Evolutionary conservation across 2,113 vertebrate species (phyloP).

Genomic region (Ptilonorhynchus violaceus): DNA sequence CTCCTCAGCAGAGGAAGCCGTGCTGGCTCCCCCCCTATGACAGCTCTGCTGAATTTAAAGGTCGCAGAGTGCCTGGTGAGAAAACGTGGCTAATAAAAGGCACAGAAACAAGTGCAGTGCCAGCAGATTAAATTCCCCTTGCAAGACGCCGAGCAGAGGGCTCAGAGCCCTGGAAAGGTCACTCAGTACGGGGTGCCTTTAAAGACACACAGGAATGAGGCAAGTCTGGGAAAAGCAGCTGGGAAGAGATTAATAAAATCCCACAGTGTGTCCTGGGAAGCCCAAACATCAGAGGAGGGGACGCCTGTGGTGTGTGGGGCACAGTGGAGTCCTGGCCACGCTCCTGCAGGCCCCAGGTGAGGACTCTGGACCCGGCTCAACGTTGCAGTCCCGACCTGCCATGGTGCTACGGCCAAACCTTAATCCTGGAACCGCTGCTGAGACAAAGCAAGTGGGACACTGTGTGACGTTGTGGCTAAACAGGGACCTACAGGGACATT

Average conservation of each 20-base stretch:
- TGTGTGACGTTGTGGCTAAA: neutral
- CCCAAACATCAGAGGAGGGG: neutral
- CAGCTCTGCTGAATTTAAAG: conserved; percentile 29
- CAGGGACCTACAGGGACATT: neutral
- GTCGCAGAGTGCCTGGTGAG: conserved; percentile 9
- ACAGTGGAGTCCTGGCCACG: neutral
- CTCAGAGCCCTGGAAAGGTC: conserved; percentile 37
- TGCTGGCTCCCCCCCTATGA: neutral
- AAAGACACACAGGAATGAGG: neutral
- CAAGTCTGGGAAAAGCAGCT: neutral
- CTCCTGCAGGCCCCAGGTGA: neutral
- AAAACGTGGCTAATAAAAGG: conserved; percentile 61
- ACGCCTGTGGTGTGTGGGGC: neutral
- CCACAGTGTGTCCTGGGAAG: neutral
- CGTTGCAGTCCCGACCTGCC: neutral
- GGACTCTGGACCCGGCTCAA: neutral
- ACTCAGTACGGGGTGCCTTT: neutral
- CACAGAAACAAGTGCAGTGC: conserved; percentile 6
- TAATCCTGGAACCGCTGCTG: neutral
- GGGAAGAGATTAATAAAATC: neutral
- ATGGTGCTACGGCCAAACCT: neutral
- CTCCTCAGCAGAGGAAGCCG: neutral
- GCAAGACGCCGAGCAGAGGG: neutral
- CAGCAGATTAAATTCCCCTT: conserved; percentile 61
- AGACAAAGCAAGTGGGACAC: neutral